Percentiles rank a stretch among this genome's conserved stretches.
phyloP scores from a whole-genome alignment of 2,113 vertebrate genomes.

The Poecile atricapillus region DNA sequence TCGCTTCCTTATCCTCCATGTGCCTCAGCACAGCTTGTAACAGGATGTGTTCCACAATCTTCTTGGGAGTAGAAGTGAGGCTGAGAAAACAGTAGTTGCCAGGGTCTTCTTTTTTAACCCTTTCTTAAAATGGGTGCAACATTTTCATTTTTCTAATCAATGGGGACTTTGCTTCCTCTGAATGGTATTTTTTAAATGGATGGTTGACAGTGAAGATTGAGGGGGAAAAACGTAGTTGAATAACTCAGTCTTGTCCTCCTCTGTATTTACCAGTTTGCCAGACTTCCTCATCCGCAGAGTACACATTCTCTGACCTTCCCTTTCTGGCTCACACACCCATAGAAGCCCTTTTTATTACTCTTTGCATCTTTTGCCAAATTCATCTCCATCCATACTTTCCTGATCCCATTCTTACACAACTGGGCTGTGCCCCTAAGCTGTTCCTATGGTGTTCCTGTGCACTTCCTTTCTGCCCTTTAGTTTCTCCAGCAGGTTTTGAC shows the following conservation, averaged over 20 bases:
- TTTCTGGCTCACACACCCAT: background rate
- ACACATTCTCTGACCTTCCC: background rate
- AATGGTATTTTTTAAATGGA: background rate
- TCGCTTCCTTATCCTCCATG: background rate
- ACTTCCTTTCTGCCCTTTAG: background rate
- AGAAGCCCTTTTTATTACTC: background rate
- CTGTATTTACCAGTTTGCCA: background rate
- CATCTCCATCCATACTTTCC: background rate
- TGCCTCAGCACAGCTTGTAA: background rate
- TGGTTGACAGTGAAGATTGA: background rate
- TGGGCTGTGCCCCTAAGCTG: accelerated
- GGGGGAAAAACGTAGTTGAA: background rate
- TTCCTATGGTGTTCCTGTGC: background rate
- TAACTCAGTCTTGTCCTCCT: background rate
- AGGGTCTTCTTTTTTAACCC: background rate
- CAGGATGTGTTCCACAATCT: background rate
- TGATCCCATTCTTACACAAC: background rate
- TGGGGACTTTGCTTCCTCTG: background rate
- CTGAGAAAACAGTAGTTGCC: background rate
- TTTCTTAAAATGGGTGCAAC: background rate
- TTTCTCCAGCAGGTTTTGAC: background rate
- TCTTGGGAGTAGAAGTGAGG: background rate
- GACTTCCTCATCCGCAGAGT: background rate
- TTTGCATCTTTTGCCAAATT: background rate
- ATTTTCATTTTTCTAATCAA: background rate